Conservation (phyloP, 2,113 vertebrate species). For the Mus musculus region DNA sequence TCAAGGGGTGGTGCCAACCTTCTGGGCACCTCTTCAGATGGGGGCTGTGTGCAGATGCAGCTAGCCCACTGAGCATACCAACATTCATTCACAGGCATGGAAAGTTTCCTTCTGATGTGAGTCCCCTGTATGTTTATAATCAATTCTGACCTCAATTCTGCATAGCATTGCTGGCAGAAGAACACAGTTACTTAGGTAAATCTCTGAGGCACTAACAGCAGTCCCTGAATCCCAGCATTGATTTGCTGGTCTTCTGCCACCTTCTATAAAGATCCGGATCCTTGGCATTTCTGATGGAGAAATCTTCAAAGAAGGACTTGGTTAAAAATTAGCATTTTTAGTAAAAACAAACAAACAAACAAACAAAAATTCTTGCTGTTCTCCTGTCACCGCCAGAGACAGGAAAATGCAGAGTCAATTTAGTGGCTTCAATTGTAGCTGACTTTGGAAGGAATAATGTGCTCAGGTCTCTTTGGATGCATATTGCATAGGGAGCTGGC, state of each 20-base stretch:
- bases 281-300: constrained; percentile 49
- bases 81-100: background rate
- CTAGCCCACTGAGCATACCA: background rate
- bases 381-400: constrained; percentile 31
- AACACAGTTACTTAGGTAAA: constrained; percentile 37
- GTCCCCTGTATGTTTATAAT: background rate
- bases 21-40: background rate
- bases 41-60: background rate
- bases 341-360: too few species aligned
- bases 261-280: constrained; percentile 39
- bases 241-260: constrained; percentile 66
- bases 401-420: constrained; percentile 74
- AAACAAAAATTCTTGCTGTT: constrained; percentile 36
- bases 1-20: background rate
- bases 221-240: background rate
- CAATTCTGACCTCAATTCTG: constrained; percentile 41
- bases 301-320: constrained; percentile 59
- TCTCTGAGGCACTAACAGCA: constrained; percentile 14
- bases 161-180: constrained; percentile 37
- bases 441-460: constrained; percentile 23
- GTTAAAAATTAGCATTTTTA: constrained; percentile 72
- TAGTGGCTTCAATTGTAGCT: background rate
- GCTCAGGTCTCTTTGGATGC: constrained; percentile 63
- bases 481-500: constrained; percentile 46
- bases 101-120: constrained; percentile 19